Base-by-base conservation (phyloP, 1,140 invertebrate species). In the Cryptotermes secundus region DNA sequence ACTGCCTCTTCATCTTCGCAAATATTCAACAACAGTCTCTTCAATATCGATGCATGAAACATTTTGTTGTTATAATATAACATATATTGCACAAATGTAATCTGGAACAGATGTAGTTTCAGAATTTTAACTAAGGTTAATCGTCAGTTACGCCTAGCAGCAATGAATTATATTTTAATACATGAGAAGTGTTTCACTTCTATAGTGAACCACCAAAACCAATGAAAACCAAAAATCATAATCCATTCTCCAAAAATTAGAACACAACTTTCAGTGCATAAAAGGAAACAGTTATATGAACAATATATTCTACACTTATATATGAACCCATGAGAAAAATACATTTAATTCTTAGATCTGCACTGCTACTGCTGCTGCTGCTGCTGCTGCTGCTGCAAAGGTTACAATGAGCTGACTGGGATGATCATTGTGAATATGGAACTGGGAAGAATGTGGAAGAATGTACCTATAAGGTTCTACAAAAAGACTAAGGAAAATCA, bases 11-110 rank as follows among this genome's bases (percentile, higher is more conserved):
- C 36, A 31, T 80, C 79, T 45, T 14, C 42, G 53, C 42, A 53
- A n/a, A 79, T 14, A 59, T 22, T 31, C 26, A 49, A 84, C 72
- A 49, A 72, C 59, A 79, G 38, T 84, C 83, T 84, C 24, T 80
- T 84, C 83, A 42, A n/a, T 31, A 82, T 82, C 49, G 59, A 82
- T 82, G 84, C 42, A 45, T 79, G 36, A 82, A 35, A 53, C 22
- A 53, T 80, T 81, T 36, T 14, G 26, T 53, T 72, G 31, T 10
- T 82, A 81, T 34, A 45, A 34, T n/a, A 80, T 34, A 59, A 81
- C 45, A 35, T 38, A 36, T 42, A 82, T 59, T 81, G 81, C 31
- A 82, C 81, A 45, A n/a, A n/a, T 34, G 16, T 24, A 45, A 45
- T 82, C 81, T 45, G 31, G 81, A 45, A 82, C n/a, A 81, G 34